phyloP scores from a whole-genome alignment of 2,888 invertebrate species.

The Dryomyza anilis region DNA sequence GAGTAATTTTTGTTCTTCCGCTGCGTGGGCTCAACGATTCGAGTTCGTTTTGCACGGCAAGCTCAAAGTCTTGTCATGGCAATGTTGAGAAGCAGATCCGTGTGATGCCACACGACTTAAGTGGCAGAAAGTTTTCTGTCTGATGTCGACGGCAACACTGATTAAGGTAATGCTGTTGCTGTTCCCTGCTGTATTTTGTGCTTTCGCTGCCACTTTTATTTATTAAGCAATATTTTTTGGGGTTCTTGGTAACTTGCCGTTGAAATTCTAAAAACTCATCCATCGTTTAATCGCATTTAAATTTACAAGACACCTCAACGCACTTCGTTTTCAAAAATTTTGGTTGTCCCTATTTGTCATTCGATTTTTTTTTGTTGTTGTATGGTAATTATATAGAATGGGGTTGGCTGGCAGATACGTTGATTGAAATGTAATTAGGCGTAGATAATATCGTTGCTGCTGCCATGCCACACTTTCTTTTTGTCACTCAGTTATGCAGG shows the following conservation, averaged over 20 bases:
- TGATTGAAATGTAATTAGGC: slow-evolving; percentile 53
- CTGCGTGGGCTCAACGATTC: no score
- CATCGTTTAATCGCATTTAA: slow-evolving; percentile 49
- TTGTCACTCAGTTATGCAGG: slow-evolving; percentile 9
- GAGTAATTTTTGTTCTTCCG: no score
- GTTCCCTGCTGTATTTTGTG: background rate
- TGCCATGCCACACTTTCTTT: slow-evolving; percentile 1
- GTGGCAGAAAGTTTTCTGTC: no score
- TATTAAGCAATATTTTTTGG: background rate
- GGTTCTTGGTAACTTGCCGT: background rate
- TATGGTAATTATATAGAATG: background rate
- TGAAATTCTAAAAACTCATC: no score
- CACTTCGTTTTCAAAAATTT: background rate
- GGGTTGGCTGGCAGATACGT: background rate
- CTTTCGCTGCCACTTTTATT: background rate
- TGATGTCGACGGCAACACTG: no score
- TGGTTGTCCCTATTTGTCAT: background rate
- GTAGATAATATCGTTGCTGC: slow-evolving; percentile 44
- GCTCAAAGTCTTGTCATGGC: no score
- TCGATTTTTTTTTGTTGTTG: background rate
- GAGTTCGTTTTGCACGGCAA: no score
- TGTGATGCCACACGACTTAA: no score
- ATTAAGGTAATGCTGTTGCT: no score
- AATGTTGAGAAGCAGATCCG: no score
- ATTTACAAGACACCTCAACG: slow-evolving; percentile 28